Conservation (phyloP, 2,113 vertebrate species). For the Corydoras sp. region DNA sequence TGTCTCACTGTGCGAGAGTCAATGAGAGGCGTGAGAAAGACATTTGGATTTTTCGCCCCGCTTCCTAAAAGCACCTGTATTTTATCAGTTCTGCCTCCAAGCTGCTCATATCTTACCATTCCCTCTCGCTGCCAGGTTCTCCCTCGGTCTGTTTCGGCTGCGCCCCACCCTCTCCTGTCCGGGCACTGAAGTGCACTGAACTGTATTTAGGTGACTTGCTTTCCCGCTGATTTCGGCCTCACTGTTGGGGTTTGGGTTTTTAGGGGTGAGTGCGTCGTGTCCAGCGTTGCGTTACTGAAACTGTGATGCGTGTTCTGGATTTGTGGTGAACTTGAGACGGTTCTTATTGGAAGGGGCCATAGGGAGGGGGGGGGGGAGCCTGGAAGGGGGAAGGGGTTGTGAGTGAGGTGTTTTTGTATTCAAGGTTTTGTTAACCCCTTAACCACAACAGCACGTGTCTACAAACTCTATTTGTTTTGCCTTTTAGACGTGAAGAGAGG, state of each 20-base stretch:
- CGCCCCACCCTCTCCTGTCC: slow-evolving; percentile 7
- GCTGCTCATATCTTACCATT: background rate
- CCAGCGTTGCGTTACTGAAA: slow-evolving; percentile 36
- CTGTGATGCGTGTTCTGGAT: slow-evolving; percentile 17
- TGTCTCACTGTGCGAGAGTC: slow-evolving; percentile 25
- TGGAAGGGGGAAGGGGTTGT: slow-evolving; percentile 4
- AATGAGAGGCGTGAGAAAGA: slow-evolving; percentile 47
- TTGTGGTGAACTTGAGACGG: too few species aligned
- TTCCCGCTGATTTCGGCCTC: background rate
- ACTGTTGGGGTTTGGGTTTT: background rate
- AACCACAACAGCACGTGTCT: slow-evolving; percentile 28
- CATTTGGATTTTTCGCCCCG: slow-evolving; percentile 21
- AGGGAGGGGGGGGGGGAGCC: slow-evolving; percentile 1
- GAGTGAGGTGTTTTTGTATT: slow-evolving; percentile 40
- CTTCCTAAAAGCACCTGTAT: slow-evolving; percentile 37
- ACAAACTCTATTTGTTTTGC: slow-evolving; percentile 3
- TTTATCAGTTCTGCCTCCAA: too few species aligned
- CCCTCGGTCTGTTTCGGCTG: slow-evolving; percentile 4
- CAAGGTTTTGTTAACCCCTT: slow-evolving; percentile 49
- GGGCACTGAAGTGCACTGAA: background rate
- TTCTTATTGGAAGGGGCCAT: too few species aligned
- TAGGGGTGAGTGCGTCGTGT: background rate
- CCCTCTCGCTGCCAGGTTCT: slow-evolving; percentile 21
- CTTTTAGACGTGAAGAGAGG: too few species aligned
- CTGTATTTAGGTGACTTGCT: slow-evolving; percentile 6